Base-by-base conservation (phyloP, 2,797 vertebrate genomes). In the Rhinatrema bivittatum region DNA sequence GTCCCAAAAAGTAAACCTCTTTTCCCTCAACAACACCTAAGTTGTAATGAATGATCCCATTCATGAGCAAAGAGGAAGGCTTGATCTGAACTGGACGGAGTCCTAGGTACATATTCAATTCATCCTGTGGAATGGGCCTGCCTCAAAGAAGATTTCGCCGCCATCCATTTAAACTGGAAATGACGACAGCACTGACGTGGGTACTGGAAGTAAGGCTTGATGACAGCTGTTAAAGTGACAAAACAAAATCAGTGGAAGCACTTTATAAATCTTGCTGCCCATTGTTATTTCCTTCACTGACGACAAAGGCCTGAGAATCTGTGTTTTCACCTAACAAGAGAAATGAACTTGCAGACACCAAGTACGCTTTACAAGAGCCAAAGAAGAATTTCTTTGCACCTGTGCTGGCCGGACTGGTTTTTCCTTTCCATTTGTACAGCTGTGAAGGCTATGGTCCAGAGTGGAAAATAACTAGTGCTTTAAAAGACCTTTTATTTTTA, bases 321-420 rank as follows among this genome's bases (percentile, higher is more conserved):
- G 14, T 42, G 23, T 46, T 73, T 39, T 51, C 32, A 60, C 52
- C 35, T 19, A 37, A 30, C 39, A 62, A 44, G 15, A 60, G 49
- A 72, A 53, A 39, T 15, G 35, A 56, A 64, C 50, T 29, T 36
- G 16, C 47, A 38, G 31, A 50, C 20, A 35, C 46, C 16, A 10
- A 20, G 36, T 23, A 15, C 15, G 30, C 31, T 36, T 53, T n/a
- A n/a, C n/a, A n/a, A n/a, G n/a, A n/a, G n/a, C n/a, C n/a, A n/a
- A n/a, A n/a, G n/a, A n/a, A n/a, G 39, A 39, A 19, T 14, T 30
- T 13, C 18, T 48, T 56, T 46, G 13, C 53, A 48, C 46, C 68
- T 68, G 59, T 18, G 25, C 25, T 45, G 53, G 36, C 35, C 62
- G 76, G 56, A 62, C 32, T 44, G 25, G 45, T 63, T 40, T 56